These are phyloP conservation scores for Cydia strobilella DNA, from an alignment of 1,140 invertebrate species.

Conservation along the genomic window DNA sequence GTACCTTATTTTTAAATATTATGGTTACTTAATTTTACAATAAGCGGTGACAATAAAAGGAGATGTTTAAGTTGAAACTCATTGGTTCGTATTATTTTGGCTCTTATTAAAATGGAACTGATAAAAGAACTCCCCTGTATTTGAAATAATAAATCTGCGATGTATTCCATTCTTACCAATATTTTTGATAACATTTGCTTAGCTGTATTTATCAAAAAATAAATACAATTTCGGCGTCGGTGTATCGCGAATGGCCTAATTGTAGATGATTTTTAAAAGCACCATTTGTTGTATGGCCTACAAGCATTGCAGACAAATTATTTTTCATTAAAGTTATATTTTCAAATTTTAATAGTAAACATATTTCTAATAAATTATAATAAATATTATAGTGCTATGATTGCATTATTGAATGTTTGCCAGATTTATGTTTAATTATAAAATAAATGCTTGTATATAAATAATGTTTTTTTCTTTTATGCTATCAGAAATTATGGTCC, in stretches of 20 bases:
- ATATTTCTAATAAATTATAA: slow-evolving; percentile 68
- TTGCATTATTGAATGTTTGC: slow-evolving; percentile 77
- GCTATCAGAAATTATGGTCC: neutral
- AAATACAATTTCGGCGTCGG: slow-evolving; percentile 32
- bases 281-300: slow-evolving; percentile 50
- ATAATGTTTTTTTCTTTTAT: slow-evolving; percentile 46
- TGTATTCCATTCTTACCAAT: slow-evolving; percentile 29
- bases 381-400: slow-evolving; percentile 69
- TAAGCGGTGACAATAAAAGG: slow-evolving; percentile 25
- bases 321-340: slow-evolving; percentile 59
- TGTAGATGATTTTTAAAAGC: slow-evolving; percentile 37
- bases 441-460: slow-evolving; percentile 78
- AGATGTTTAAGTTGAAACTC: slow-evolving; percentile 14
- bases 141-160: neutral
- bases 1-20: slow-evolving; percentile 21
- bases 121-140: neutral
- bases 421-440: slow-evolving; percentile 75
- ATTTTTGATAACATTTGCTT: slow-evolving; percentile 42
- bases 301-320: slow-evolving; percentile 44
- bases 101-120: neutral
- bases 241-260: slow-evolving; percentile 44
- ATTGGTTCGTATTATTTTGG: slow-evolving; percentile 5
- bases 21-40: slow-evolving; percentile 25
- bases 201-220: slow-evolving; percentile 41
- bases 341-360: slow-evolving; percentile 68